These are phyloP conservation scores for Lucilia cuprina DNA, from an alignment of 1,140 invertebrate genomes.

Conservation along the genomic window DNA sequence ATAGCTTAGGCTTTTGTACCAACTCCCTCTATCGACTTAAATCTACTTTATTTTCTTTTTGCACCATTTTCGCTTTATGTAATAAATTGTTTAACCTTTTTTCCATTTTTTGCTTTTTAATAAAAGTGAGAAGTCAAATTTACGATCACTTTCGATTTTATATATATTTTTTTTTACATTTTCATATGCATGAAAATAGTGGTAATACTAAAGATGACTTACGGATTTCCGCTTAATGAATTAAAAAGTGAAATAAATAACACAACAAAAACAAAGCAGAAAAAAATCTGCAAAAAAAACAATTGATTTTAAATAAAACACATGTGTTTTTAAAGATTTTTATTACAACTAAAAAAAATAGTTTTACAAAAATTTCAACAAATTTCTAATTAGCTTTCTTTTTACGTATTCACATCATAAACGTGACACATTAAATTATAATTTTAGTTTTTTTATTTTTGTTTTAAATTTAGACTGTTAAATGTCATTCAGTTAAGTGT, in stretches of 20 bases:
- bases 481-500: background rate
- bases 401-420: background rate
- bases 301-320: background rate
- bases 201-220: background rate
- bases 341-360: too few species aligned
- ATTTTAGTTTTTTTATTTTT: background rate
- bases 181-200: background rate
- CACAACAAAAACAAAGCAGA: background rate
- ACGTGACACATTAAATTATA: background rate
- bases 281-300: background rate
- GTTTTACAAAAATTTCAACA: background rate
- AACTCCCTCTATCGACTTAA: too few species aligned
- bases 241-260: background rate
- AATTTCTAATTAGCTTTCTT: background rate
- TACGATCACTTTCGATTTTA: conserved; percentile 28
- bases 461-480: background rate
- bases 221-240: conserved; percentile 18
- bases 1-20: too few species aligned
- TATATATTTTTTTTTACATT: conserved; percentile 1
- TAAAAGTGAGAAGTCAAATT: background rate
- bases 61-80: background rate
- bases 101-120: background rate
- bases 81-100: background rate
- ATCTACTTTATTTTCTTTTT: background rate
- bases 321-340: too few species aligned